Conservation (phyloP, 2,113 vertebrate species). For the Saguinus imperator region DNA sequence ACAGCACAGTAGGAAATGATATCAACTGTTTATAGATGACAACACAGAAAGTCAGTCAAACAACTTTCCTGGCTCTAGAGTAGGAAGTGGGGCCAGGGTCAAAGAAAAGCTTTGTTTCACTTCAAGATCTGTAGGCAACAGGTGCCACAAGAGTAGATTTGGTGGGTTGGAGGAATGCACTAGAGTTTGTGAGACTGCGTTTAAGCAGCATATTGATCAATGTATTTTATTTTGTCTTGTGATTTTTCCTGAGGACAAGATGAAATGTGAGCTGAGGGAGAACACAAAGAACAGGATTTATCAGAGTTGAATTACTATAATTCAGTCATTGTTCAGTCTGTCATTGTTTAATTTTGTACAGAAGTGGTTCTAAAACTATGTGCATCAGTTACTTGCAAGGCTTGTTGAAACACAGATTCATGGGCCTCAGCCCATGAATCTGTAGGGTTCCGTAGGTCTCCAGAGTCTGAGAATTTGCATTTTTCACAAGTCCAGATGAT, state of each 20-base stretch:
- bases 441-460: neutral
- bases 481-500: neutral
- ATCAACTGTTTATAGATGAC: neutral
- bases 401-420: neutral
- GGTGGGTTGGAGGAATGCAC: neutral
- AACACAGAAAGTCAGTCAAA: neutral
- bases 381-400: neutral
- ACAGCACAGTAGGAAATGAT: fast-evolving
- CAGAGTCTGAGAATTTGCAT: neutral
- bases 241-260: neutral
- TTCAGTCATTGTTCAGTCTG: neutral
- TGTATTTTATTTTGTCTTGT: neutral
- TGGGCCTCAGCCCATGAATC: neutral
- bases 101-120: neutral
- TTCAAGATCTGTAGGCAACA: fast-evolving
- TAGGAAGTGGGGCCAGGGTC: fast-evolving
- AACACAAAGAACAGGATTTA: neutral
- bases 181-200: neutral
- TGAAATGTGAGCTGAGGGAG: neutral
- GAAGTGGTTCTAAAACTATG: neutral
- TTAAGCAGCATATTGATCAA: neutral
- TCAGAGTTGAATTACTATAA: no score
- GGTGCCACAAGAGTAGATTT: fast-evolving
- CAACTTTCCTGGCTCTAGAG: fast-evolving
- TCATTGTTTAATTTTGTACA: neutral